Percentiles rank a stretch among this genome's conserved stretches.
phyloP scores from a whole-genome alignment of 2,797 vertebrate genomes.

The Sylvia borin region DNA sequence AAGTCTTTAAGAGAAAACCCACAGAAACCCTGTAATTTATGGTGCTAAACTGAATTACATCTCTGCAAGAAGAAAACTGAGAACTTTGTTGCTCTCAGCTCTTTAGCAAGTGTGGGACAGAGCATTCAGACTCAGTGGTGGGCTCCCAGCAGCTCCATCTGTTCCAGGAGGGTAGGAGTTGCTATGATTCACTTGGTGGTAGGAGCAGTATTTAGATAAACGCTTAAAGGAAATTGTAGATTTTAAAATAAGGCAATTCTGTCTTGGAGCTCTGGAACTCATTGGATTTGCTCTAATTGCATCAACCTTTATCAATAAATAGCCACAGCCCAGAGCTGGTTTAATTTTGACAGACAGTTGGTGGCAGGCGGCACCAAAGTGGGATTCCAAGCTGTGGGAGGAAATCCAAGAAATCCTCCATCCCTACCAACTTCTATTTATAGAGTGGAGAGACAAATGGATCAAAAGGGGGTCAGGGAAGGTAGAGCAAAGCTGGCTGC shows the following conservation, averaged over 20 bases:
- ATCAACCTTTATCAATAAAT: background rate
- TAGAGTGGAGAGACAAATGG: background rate
- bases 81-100: background rate
- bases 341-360: background rate
- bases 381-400: background rate
- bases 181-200: background rate
- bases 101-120: background rate
- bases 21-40: background rate
- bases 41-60: background rate
- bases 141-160: slow-evolving; percentile 51
- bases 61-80: background rate
- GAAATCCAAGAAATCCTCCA: background rate
- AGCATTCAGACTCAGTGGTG: background rate
- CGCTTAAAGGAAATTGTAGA: background rate
- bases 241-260: background rate
- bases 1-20: background rate
- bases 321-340: background rate
- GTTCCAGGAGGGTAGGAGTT: slow-evolving; percentile 31
- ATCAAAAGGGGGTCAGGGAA: background rate
- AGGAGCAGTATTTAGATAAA: background rate
- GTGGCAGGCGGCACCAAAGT: background rate
- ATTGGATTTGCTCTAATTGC: background rate
- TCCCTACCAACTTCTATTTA: background rate
- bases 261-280: background rate
- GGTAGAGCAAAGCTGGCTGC: background rate